Base-by-base conservation (phyloP, 2,797 vertebrate genomes). In the Phataginus tricuspis region DNA sequence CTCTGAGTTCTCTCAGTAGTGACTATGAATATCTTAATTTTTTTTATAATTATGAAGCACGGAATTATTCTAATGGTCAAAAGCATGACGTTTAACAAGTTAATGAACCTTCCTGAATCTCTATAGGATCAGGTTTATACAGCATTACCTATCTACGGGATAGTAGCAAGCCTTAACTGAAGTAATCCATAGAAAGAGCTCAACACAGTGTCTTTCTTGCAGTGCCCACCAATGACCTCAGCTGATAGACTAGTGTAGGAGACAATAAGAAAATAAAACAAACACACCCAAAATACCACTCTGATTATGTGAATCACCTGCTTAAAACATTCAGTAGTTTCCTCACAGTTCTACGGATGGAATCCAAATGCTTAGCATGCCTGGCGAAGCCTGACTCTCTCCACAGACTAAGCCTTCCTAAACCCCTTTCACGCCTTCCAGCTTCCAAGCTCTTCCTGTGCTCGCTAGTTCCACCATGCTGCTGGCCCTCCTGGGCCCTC, bases 11-110 rank as follows among this genome's bases (percentile, higher is more conserved):
- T 82, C 89, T 92, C 5, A 90, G 39, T 42, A 84, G 84, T 21
- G 7, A 75, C 85, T 51, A 55, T 25, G 31, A 96, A 78, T 49
- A 55, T 61, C 86, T 92, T 92, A 71, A 91, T 85, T 91, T 96
- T 96, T 90, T 39, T 16, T 23, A 71, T 90, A 85, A 94, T 90
- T 90, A 94, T 25, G n/a, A 94, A 90, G 39, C n/a, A 1, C 14
- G 49, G 42, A 92, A 90, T 95, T 92, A 90, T 84, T 53, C 86
- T 59, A 49, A 71, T 53, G 23, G 55, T 61, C 71, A 84, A 84
- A 95, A 95, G 61, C 63, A 85, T 34, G 45, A 80, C 34, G 88
- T 94, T 59, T 23, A 80, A 79, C 59, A 63, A 91, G 49, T n/a
- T 79, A 83, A 64, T 77, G 75, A 86, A 88, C 77, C 89, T 90